Base-by-base conservation (phyloP, 2,113 vertebrate genomes). In the Actinemys pallida region DNA sequence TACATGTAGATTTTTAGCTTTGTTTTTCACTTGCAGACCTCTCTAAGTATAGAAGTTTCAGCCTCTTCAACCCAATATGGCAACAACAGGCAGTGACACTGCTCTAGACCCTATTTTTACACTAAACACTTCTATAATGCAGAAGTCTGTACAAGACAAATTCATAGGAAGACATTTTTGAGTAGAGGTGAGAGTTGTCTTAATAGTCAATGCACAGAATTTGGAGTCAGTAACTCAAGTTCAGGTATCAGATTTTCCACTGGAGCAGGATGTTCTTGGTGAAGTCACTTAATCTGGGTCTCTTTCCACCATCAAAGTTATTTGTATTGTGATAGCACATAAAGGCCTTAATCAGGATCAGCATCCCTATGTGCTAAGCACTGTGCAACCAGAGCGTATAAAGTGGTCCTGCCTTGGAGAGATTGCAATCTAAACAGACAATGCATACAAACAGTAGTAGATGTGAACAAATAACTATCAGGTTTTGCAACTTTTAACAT, bases 101-200 rank as follows among this genome's bases (percentile, higher is more conserved):
- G 0, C 50, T 76, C 39, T 3, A 6, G 39, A 20, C 0, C 10
- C 1, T 0, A 22, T 9, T 27, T 42, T 39, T 1, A 8, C 57
- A 75, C 81, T 62, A 62, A 42, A 0, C 17, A 24, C 25, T 6
- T 45, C 53, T 78, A 1, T 2, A 12, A 45, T 0, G 62, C 45
- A 78, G 56, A 8, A 50, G 78, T 42, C 57, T 31, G 45, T 1
- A 10, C 81, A 83, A 57, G 9, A 17, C 6, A 57, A 17, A 87
- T 0, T 31, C 81, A 80, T 17, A 14, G 20, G 0, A 5, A 3
- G 0, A 42, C 80, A n/a, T 20, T 57, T 89, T 90, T 52, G 42
- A 57, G 3, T 56, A 13, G 50, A 86, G 35, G 35, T 4, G 1
- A 80, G 39, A 25, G n/a, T 20, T 39, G n/a, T 39, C 39, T 45